Evolutionary conservation across 2,797 vertebrate species (phyloP), one percentile per base, ranked within the genome.

Genomic region (Fundulus diaphanus): DNA sequence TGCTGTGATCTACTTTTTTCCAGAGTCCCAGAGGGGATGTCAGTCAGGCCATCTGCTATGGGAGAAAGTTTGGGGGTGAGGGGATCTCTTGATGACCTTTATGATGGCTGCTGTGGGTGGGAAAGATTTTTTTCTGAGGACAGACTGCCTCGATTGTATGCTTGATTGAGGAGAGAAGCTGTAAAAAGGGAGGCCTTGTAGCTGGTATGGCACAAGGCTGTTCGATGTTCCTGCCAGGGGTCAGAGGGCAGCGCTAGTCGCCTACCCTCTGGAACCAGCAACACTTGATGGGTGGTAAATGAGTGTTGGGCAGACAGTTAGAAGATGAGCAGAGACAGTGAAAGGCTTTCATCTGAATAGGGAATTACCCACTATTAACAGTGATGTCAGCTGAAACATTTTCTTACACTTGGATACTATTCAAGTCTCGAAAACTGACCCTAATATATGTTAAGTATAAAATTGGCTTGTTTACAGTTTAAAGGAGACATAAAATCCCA

Each of bases 181-280:
- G 78, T 61, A 88, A 94, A 90, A 94, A 94, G 80, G 81, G 78
- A 42, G 68, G 84, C 87, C 67, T 85, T 93, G 85, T 94, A 85
- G 87, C 72, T 46, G 40, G 66, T 72, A 81, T 68, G 77, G 89
- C 91, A 91, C 65, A 24, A 76, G 82, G 85, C 68, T 65, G 79
- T 85, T 74, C n/a, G 3, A 12, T 33, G 82, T 82, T 79, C 81
- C 51, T 35, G 42, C 76, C 70, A 40, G 73, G 65, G 92, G 83
- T 91, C 83, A 87, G 48, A 88, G 89, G 87, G 40, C 85, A 70
- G 33, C 0, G 51, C 52, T 46, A 18, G 63, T 59, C 68, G 61
- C 82, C 90, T 73, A 83, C 82, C 70, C 80, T 75, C 69, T 76
- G 49, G 72, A 80, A 83, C 73, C 83, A 88, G 76, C 27, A 63